A percentile compares a stretch with the other conserved stretches of the same genome.
phyloP scores from a whole-genome alignment of 1,140 invertebrate species.

The Cotesia chilonis region DNA sequence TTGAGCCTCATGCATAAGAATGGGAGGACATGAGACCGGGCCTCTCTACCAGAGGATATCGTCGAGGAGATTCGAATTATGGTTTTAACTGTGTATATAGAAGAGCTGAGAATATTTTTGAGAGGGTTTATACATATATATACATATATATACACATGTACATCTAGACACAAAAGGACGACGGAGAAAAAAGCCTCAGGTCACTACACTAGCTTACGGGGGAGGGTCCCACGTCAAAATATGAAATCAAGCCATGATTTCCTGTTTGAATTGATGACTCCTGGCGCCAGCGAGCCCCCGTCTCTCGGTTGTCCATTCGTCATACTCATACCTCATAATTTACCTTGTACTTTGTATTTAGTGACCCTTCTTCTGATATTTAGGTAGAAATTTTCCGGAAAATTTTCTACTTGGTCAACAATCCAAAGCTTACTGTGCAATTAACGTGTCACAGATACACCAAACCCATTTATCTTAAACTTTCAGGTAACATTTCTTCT shows the following conservation, averaged over 20 bases:
- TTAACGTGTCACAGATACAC: conserved; percentile 12
- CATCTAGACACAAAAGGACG: neutral
- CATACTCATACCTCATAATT: neutral
- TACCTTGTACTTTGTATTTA: too few relatives aligned
- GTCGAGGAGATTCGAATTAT: conserved; percentile 35
- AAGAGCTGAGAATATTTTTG: conserved; percentile 14
- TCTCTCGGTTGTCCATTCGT: conserved; percentile 15
- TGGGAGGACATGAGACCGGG: conserved; percentile 34
- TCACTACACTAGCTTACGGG: neutral
- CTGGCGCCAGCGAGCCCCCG: conserved; percentile 50
- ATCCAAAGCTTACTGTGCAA: neutral
- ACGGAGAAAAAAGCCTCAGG: conserved; percentile 26
- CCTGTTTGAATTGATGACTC: conserved; percentile 63
- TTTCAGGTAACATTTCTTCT: neutral
- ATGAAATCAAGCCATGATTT: conserved; percentile 62
- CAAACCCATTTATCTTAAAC: conserved; percentile 8
- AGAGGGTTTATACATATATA: neutral
- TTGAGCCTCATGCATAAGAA: conserved; percentile 23
- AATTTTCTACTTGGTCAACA: conserved; percentile 11
- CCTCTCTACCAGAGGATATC: conserved; percentile 20
- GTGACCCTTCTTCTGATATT: neutral
- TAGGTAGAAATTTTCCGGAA: conserved; percentile 3
- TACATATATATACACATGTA: too few relatives aligned
- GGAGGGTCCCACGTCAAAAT: conserved; percentile 56
- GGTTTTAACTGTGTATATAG: conserved; percentile 13